phyloP scores from a whole-genome alignment of 2,113 vertebrate genomes.

The Galeopterus variegatus region DNA sequence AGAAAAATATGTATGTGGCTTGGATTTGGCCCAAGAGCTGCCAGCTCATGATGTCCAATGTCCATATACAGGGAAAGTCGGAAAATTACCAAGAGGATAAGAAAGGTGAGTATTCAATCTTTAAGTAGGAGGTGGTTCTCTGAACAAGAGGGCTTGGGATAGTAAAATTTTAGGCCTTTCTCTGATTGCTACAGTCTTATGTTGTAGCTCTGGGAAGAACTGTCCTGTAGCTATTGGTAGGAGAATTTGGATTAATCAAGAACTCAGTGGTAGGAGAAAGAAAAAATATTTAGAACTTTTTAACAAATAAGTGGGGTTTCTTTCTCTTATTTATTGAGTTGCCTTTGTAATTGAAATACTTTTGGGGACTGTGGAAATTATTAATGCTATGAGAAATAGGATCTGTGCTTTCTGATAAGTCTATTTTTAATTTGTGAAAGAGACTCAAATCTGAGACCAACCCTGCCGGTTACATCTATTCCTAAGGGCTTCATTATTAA shows the following conservation, averaged over 20 bases:
- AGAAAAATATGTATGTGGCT: not conserved
- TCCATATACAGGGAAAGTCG: not conserved
- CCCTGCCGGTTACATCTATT: not conserved
- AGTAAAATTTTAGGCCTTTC: not conserved
- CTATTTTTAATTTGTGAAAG: conserved; percentile 37
- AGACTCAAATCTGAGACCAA: not conserved
- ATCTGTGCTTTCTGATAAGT: not conserved
- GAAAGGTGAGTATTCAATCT: not conserved
- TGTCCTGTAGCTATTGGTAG: not conserved
- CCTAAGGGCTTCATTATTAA: not conserved
- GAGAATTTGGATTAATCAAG: not conserved
- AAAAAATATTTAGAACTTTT: conserved; percentile 8
- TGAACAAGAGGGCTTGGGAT: not conserved
- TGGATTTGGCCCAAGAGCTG: not conserved
- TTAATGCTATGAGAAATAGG: not conserved
- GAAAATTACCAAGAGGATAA: not conserved
- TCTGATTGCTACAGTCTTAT: not conserved
- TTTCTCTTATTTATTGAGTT: not conserved
- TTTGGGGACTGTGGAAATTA: not conserved
- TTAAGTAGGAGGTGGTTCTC: not conserved
- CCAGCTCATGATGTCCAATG: not conserved
- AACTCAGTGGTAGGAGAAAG: not conserved
- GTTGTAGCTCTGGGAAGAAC: not conserved
- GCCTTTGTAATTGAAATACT: conserved; percentile 33
- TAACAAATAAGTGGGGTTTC: not conserved